Conservation (phyloP, 2,888 invertebrate genomes). For the Dorcus parallelipipedus region DNA sequence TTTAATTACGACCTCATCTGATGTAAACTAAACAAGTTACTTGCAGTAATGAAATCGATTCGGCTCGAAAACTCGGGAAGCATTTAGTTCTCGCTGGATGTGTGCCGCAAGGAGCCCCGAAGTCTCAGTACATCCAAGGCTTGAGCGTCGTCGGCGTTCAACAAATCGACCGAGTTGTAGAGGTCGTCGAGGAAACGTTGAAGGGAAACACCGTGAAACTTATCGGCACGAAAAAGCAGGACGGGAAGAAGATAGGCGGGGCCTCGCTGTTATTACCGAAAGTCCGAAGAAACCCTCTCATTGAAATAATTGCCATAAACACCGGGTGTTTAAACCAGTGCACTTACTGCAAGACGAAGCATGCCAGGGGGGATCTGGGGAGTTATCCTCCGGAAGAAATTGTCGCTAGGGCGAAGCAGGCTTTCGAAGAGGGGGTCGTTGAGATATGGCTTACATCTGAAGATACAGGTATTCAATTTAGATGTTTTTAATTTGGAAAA, state of each 20-base stretch:
- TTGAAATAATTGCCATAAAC: conserved; percentile 96
- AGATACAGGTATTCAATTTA: conserved; percentile 70
- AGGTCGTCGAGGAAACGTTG: conserved; percentile 96
- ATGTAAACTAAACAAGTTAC: not conserved
- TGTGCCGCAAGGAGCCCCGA: conserved; percentile 91
- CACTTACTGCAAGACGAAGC: conserved; percentile 98
- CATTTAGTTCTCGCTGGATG: conserved; percentile 95
- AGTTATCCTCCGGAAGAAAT: conserved; percentile 91
- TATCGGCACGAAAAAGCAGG: conserved; percentile 76
- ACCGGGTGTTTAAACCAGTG: conserved; percentile 97
- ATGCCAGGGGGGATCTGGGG: conserved; percentile 94
- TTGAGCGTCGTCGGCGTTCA: conserved; percentile 96
- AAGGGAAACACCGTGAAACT: conserved; percentile 64
- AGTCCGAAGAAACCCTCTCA: conserved; percentile 90
- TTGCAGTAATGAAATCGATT: conserved; percentile 75
- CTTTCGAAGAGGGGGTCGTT: conserved; percentile 87
- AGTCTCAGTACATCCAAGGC: conserved; percentile 65
- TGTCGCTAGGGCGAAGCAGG: conserved; percentile 79
- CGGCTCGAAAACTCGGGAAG: conserved; percentile 70
- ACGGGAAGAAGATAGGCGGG: conserved; percentile 80
- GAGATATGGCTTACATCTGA: conserved; percentile 98
- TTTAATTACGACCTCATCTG: not conserved
- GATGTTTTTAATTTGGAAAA: not conserved
- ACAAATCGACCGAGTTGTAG: conserved; percentile 95
- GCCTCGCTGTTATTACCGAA: conserved; percentile 87